Evolutionary conservation across 2,797 vertebrate species (phyloP).

Genomic region (Tokudaia tokunoshimensis): DNA sequence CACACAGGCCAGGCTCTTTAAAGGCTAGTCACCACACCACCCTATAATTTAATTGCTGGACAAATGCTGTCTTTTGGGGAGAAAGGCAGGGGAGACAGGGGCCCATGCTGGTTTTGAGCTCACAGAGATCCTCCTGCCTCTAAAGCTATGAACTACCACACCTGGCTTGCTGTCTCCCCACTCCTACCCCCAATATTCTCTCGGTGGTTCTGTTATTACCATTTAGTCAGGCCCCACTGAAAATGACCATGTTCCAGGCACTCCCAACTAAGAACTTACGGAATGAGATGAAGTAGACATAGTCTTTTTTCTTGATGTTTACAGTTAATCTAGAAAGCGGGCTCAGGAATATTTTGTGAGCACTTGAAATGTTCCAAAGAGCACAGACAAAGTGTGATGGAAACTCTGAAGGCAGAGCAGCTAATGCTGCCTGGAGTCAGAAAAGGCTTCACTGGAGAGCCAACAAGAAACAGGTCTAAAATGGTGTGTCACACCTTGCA

Average conservation of each 20-base stretch:
- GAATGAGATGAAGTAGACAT: not conserved
- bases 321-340: not conserved
- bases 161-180: not conserved
- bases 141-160: not conserved
- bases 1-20: not conserved
- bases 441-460: slow-evolving; percentile 1
- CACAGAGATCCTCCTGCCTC: not conserved
- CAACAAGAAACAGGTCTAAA: not conserved
- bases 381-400: not conserved
- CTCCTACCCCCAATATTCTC: slow-evolving; percentile 9
- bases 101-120: not conserved
- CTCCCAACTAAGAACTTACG: not conserved
- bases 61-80: not conserved
- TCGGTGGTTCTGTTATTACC: not conserved
- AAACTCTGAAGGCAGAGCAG: not conserved
- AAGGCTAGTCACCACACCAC: not conserved
- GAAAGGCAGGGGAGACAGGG: not conserved
- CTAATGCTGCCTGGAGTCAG: not conserved
- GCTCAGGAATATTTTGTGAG: not conserved
- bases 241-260: slow-evolving; percentile 7
- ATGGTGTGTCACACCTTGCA: not conserved
- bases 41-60: not conserved
- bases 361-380: slow-evolving; percentile 5
- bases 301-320: not conserved
- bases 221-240: not conserved